Percentiles rank a stretch among this genome's conserved stretches.
Conservation (phyloP, 2,888 invertebrate genomes). For the Amiota minor region DNA sequence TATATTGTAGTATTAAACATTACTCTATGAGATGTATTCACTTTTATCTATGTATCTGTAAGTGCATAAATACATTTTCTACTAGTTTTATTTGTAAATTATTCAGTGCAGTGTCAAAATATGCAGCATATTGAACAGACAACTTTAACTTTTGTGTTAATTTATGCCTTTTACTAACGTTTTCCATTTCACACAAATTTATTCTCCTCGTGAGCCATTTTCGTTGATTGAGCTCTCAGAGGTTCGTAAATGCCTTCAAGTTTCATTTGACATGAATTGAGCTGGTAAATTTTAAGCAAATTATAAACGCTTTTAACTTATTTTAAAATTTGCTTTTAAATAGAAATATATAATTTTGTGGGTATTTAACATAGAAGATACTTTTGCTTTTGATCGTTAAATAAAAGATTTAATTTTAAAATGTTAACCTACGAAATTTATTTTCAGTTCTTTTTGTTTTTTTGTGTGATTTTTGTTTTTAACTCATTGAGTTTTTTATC, state of each 20-base stretch:
- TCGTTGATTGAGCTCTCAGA: no score
- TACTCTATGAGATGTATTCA: neutral
- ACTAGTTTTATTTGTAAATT: constrained; percentile 25
- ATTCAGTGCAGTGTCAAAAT: constrained; percentile 25
- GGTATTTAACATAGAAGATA: neutral
- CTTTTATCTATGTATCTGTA: constrained; percentile 11
- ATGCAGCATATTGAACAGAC: constrained; percentile 25
- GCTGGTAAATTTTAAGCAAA: neutral
- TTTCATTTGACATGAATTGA: neutral
- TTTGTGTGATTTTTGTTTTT: neutral
- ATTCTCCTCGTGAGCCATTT: no score
- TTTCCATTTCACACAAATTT: no score
- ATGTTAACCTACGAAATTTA: no score
- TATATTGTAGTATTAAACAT: neutral
- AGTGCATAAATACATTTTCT: constrained; percentile 23
- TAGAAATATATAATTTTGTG: no score
- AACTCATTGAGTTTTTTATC: neutral
- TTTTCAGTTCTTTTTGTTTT: no score
- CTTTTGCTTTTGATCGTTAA: neutral
- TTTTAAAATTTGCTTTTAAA: neutral
- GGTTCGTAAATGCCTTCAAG: no score
- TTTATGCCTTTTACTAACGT: constrained; percentile 7
- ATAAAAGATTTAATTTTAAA: neutral
- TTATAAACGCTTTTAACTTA: neutral
- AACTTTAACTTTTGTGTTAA: constrained; percentile 22